Conservation (phyloP, 2,797 vertebrate genomes). For the Mionectes olivaceus region DNA sequence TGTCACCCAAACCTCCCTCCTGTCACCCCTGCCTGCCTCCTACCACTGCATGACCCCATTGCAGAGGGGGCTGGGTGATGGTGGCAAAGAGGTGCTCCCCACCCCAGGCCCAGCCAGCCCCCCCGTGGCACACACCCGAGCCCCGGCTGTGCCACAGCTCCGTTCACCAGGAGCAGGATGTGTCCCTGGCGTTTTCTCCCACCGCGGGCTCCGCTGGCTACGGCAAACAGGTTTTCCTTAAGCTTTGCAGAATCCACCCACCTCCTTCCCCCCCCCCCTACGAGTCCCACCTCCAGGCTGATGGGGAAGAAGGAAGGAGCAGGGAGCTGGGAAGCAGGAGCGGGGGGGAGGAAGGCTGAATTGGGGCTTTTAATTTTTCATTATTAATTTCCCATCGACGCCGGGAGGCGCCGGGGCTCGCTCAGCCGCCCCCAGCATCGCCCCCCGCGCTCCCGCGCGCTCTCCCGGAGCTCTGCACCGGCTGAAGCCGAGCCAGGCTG, state of each 20-base stretch:
- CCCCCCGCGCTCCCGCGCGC: constrained; percentile 22
- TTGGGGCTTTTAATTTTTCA: constrained; percentile 55
- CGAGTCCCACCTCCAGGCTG: constrained; percentile 21
- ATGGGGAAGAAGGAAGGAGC: not conserved
- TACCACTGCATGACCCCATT: rapidly evolving
- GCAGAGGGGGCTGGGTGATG: not conserved
- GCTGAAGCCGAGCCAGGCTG: constrained; percentile 74
- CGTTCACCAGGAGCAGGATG: not conserved
- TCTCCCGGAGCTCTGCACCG: constrained; percentile 69
- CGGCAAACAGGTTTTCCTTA: constrained; percentile 43
- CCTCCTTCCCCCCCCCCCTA: not conserved
- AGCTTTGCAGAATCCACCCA: constrained; percentile 33
- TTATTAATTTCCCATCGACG: constrained; percentile 51
- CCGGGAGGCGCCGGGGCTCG: constrained; percentile 18
- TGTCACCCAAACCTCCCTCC: too few species aligned
- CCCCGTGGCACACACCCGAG: not conserved
- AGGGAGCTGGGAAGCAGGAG: not conserved
- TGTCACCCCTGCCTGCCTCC: not conserved
- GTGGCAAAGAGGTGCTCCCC: not conserved
- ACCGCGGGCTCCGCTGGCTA: not conserved
- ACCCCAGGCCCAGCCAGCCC: not conserved
- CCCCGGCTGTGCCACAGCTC: not conserved
- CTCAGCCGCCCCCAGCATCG: constrained; percentile 32
- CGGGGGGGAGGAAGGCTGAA: not conserved
- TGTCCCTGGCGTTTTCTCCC: not conserved